Evolutionary conservation across 2,888 invertebrate genomes (phyloP).

Genomic region (Oscheius onirici): DNA sequence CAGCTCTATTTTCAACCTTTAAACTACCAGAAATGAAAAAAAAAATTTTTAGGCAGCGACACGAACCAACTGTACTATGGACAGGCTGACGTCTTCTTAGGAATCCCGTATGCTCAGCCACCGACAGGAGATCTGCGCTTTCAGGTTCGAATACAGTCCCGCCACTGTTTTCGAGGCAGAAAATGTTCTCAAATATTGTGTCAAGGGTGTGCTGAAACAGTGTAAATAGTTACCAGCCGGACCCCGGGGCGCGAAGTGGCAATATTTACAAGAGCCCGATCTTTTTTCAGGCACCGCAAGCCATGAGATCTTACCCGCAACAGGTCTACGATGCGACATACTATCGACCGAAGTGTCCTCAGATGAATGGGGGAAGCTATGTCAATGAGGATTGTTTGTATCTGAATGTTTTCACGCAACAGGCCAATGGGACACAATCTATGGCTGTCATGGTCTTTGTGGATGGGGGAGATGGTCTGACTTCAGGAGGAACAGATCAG

Average conservation of each 20-base stretch:
- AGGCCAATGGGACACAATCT: constrained; percentile 30
- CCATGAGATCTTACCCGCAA: constrained; percentile 28
- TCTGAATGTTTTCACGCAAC: constrained; percentile 58
- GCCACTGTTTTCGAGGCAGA: no score
- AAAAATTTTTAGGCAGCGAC: constrained; percentile 41
- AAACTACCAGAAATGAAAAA: no score
- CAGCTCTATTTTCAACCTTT: neutral
- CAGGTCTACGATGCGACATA: constrained; percentile 57
- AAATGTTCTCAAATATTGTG: neutral
- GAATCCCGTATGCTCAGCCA: constrained; percentile 60
- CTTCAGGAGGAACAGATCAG: constrained; percentile 49
- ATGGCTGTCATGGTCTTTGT: constrained; percentile 59
- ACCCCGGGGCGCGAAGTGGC: constrained; percentile 2
- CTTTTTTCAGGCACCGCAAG: constrained; percentile 12
- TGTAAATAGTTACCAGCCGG: neutral
- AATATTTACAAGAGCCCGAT: constrained; percentile 19
- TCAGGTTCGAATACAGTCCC: constrained; percentile 34
- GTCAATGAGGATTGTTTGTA: constrained; percentile 62
- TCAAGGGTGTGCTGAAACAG: neutral
- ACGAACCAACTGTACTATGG: constrained; percentile 53
- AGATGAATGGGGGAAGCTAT: constrained; percentile 37
- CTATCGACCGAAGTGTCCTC: constrained; percentile 57
- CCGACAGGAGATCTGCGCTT: constrained; percentile 55
- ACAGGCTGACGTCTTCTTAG: constrained; percentile 56
- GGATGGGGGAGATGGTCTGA: constrained; percentile 53